Conservation (phyloP, 1,140 invertebrate genomes). For the Drepana arcuata region DNA sequence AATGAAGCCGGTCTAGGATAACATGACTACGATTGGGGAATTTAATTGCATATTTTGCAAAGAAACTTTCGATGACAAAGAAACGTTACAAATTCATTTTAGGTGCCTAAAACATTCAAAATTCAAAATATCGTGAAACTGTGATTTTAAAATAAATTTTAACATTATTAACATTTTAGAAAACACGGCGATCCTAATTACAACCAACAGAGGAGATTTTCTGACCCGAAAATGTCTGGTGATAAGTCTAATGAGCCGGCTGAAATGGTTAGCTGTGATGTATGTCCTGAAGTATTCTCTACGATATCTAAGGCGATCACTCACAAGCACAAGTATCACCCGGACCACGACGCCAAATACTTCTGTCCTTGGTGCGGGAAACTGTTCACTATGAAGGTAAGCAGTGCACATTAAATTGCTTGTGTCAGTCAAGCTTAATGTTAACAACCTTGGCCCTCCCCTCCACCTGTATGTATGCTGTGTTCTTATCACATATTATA, state of each 20-base stretch:
- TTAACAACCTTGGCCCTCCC: too few species aligned
- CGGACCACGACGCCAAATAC: conserved; percentile 75
- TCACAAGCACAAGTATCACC: conserved; percentile 79
- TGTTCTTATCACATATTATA: too few species aligned
- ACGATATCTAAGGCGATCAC: conserved; percentile 77
- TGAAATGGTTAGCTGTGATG: conserved; percentile 72
- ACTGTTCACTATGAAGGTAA: conserved; percentile 79
- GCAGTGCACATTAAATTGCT: too few species aligned
- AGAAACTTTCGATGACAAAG: conserved; percentile 49
- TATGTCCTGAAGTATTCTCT: conserved; percentile 74
- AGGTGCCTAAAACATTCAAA: conserved; percentile 36
- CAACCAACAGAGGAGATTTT: conserved; percentile 27
- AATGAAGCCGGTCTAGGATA: too few species aligned
- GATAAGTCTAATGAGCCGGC: conserved; percentile 31
- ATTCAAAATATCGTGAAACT: too few species aligned
- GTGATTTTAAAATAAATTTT: conserved; percentile 5
- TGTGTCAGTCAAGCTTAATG: too few species aligned
- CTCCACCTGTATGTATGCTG: too few species aligned
- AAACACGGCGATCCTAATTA: conserved; percentile 59
- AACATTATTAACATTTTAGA: conserved; percentile 26
- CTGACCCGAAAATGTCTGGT: conserved; percentile 15
- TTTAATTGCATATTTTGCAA: conserved; percentile 62
- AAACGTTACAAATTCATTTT: conserved; percentile 59
- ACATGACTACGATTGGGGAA: conserved; percentile 39
- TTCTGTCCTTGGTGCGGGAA: conserved; percentile 79